phyloP scores from a whole-genome alignment of 2,113 vertebrate species.

The Marmota flaviventris region DNA sequence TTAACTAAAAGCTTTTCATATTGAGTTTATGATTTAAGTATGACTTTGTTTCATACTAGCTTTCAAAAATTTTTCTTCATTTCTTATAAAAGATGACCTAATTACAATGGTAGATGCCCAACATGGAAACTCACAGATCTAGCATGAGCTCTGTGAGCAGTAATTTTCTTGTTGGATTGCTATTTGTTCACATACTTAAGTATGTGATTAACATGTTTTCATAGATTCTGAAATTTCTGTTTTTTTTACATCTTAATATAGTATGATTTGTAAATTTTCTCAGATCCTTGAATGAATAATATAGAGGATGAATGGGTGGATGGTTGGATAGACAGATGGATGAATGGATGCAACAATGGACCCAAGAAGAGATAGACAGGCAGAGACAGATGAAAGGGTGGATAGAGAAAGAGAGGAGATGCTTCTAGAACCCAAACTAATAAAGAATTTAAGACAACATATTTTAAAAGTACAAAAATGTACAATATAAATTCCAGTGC shows the following conservation, averaged over 20 bases:
- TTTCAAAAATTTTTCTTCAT: conserved; percentile 11
- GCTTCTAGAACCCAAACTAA: not conserved
- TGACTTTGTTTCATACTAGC: conserved; percentile 10
- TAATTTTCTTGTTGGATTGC: not conserved
- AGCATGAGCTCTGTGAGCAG: not conserved
- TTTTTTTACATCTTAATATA: conserved; percentile 37
- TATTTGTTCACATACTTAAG: not conserved
- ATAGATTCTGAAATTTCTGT: conserved; percentile 25
- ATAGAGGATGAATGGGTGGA: not conserved
- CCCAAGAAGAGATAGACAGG: not conserved
- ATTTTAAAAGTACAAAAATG: not conserved
- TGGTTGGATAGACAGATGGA: not conserved
- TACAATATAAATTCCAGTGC: not conserved
- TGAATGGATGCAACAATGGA: not conserved
- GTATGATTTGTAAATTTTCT: not conserved
- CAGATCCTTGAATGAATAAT: conserved; percentile 1
- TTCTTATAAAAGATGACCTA: conserved; percentile 53
- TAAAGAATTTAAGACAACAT: not conserved
- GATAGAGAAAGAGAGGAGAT: not conserved
- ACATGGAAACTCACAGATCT: not conserved
- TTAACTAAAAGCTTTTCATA: conserved; percentile 44
- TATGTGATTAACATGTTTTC: not conserved
- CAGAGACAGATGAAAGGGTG: too few species aligned
- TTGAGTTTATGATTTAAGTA: conserved; percentile 25
- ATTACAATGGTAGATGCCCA: not conserved